Percentiles rank a stretch among this genome's conserved stretches.
phyloP scores from a whole-genome alignment of 2,113 vertebrate species.

The Protobothrops mucrosquamatus region DNA sequence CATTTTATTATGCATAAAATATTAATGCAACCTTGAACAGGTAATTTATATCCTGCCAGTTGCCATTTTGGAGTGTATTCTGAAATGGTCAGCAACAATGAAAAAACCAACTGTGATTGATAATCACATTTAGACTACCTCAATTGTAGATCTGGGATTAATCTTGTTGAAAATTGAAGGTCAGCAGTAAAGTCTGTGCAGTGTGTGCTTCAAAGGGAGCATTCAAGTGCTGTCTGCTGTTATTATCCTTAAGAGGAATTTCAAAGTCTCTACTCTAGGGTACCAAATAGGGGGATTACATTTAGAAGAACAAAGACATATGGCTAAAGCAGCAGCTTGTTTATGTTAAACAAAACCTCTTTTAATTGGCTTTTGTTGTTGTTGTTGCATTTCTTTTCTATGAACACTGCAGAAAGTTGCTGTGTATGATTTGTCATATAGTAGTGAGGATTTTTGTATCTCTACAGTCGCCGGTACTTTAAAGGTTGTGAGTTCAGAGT shows the following conservation, averaged over 20 bases:
- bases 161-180: slow-evolving; percentile 49
- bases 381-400: slow-evolving; percentile 16
- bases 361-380: slow-evolving; percentile 9
- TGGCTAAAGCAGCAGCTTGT: slow-evolving; percentile 24
- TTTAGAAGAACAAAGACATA: slow-evolving; percentile 30
- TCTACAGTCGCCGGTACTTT: not conserved
- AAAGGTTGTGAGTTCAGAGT: not conserved
- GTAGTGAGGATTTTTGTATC: not conserved
- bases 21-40: slow-evolving; percentile 45
- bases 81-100: slow-evolving; percentile 27
- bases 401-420: slow-evolving; percentile 37
- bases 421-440: slow-evolving; percentile 4
- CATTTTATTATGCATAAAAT: slow-evolving; percentile 18
- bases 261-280: slow-evolving; percentile 24
- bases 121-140: slow-evolving; percentile 36
- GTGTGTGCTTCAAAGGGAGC: slow-evolving; percentile 44
- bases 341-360: slow-evolving; percentile 20
- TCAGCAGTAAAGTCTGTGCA: slow-evolving; percentile 42
- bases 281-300: slow-evolving; percentile 23
- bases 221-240: slow-evolving; percentile 52
- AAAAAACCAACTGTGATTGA: slow-evolving; percentile 27
- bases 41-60: slow-evolving; percentile 43
- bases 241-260: slow-evolving; percentile 40
- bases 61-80: slow-evolving; percentile 15
- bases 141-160: slow-evolving; percentile 46